These are phyloP conservation scores for Prietella phreatophila DNA, from an alignment of 2,113 vertebrate genomes.

Conservation along the genomic window DNA sequence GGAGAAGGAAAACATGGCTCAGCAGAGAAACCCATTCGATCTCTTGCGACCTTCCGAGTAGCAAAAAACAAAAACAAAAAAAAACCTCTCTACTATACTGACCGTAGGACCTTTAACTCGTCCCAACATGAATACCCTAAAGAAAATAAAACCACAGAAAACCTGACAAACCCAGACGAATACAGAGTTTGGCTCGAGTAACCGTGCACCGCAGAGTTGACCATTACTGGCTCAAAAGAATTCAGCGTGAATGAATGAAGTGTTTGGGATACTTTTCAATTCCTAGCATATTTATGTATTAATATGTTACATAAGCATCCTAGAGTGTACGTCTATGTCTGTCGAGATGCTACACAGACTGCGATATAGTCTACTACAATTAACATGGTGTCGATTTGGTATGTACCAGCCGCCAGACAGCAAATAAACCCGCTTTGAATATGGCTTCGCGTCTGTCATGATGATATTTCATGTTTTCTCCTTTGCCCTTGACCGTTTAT, in stretches of 20 bases:
- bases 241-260: background rate
- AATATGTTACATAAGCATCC: background rate
- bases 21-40: slow-evolving; percentile 10
- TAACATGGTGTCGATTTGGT: background rate
- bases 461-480: background rate
- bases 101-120: background rate
- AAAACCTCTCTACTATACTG: background rate
- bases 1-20: background rate
- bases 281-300: background rate
- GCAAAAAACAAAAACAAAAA: background rate
- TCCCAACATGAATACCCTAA: background rate
- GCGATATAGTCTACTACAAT: slow-evolving; percentile 7
- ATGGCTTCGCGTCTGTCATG: background rate
- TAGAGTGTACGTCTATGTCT: background rate
- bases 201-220: background rate
- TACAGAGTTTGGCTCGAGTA: background rate
- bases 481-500: slow-evolving; percentile 47
- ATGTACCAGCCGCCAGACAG: background rate
- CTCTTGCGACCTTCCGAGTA: slow-evolving; percentile 17
- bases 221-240: background rate
- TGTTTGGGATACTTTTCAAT: background rate
- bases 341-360: slow-evolving; percentile 24
- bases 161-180: background rate
- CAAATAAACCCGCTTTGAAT: background rate
- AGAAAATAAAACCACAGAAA: background rate